Conservation (phyloP, 2,113 vertebrate genomes). For the Pterocles gutturalis region DNA sequence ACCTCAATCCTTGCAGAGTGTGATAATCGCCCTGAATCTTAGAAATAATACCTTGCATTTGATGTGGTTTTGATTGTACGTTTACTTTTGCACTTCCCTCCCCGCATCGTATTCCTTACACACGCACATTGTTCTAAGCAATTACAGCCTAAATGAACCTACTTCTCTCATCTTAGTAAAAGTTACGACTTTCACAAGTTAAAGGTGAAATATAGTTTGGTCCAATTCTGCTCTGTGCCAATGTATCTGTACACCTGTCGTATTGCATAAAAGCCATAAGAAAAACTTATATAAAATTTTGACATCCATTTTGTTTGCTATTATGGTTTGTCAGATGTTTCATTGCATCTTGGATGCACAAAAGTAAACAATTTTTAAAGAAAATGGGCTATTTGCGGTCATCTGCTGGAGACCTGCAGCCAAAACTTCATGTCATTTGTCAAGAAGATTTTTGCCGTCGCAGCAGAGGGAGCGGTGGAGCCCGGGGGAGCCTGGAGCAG, state of each 20-base stretch:
- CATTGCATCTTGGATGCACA: not conserved
- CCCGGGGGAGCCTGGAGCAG: not conserved
- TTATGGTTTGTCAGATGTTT: not conserved
- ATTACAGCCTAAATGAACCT: not conserved
- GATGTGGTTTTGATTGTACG: not conserved
- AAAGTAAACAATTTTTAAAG: constrained; percentile 15
- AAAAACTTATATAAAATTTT: not conserved
- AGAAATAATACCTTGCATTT: not conserved
- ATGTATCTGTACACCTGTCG: not conserved
- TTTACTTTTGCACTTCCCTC: not conserved
- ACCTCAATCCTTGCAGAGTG: not conserved
- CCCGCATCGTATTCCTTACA: not conserved
- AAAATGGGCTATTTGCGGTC: not conserved
- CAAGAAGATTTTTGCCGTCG: not conserved
- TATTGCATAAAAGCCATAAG: not conserved
- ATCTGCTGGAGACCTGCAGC: not conserved
- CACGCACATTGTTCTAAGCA: not conserved
- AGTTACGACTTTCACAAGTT: not conserved
- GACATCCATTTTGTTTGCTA: not conserved
- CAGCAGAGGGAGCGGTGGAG: not conserved
- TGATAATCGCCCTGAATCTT: not conserved
- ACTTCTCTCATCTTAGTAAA: not conserved
- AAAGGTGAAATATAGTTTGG: not conserved
- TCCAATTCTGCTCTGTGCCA: not conserved
- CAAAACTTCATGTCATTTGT: not conserved